phyloP scores from a whole-genome alignment of 2,888 invertebrate species.

The Drosophila borealis region DNA sequence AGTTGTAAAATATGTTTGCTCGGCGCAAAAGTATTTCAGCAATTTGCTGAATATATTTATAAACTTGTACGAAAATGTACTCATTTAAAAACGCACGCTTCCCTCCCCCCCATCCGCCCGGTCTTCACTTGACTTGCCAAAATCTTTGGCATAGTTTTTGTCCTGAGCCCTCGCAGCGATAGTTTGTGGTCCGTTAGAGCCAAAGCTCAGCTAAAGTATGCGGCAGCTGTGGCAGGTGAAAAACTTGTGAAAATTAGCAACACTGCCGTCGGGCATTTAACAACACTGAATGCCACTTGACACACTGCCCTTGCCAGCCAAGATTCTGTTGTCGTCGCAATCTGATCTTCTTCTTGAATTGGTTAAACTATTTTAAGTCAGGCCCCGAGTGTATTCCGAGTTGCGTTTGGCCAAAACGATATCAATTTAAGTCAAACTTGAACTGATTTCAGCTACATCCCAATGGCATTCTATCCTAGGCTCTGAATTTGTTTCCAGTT shows the following conservation, averaged over 20 bases:
- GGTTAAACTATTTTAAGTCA: too few relatives aligned
- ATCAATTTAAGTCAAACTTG: too few relatives aligned
- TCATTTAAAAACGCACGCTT: conserved; percentile 18
- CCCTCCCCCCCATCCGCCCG: neutral
- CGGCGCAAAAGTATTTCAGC: conserved; percentile 46
- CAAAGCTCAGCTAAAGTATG: conserved; percentile 11
- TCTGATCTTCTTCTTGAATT: too few relatives aligned
- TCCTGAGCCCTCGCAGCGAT: conserved; percentile 13
- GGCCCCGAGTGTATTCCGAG: too few relatives aligned
- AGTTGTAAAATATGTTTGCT: conserved; percentile 42
- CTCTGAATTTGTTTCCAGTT: too few relatives aligned
- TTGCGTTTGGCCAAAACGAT: too few relatives aligned
- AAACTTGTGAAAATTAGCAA: conserved; percentile 58
- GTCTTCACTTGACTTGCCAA: conserved; percentile 8
- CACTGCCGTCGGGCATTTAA: conserved; percentile 51
- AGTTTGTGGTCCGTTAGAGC: conserved; percentile 18
- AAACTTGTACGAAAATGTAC: conserved; percentile 53
- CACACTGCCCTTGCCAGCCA: conserved; percentile 36
- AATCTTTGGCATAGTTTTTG: conserved; percentile 56
- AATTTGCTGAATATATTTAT: conserved; percentile 45
- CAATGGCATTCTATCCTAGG: too few relatives aligned
- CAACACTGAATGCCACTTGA: conserved; percentile 60
- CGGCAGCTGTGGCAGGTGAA: conserved; percentile 28
- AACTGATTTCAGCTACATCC: too few relatives aligned
- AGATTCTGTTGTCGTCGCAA: too few relatives aligned